These are phyloP conservation scores for Amazonetta brasiliensis DNA, from an alignment of 2,797 vertebrate species.

Conservation along the genomic window DNA sequence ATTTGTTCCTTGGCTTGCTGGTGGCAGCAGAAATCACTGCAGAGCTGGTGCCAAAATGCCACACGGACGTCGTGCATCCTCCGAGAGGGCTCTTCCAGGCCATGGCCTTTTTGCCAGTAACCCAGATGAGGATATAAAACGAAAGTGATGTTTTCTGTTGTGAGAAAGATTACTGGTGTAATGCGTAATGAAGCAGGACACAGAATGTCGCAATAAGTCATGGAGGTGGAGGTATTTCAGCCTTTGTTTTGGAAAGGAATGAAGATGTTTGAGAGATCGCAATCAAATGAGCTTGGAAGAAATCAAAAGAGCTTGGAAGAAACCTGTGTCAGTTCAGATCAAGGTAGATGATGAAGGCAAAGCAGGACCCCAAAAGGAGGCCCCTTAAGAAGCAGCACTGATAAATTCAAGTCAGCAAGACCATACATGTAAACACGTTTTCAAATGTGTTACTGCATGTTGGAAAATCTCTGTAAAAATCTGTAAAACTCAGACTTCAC, in stretches of 20 bases:
- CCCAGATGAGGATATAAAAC: background rate
- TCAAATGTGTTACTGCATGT: background rate
- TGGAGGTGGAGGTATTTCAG: background rate
- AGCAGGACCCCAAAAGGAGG: background rate
- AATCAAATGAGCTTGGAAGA: background rate
- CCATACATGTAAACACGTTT: background rate
- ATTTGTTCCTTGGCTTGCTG: background rate
- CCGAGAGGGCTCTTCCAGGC: background rate
- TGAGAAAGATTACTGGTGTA: background rate
- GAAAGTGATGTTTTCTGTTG: background rate
- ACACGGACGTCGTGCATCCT: background rate
- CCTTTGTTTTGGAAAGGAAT: background rate
- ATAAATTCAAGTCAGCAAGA: background rate
- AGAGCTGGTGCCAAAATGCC: background rate
- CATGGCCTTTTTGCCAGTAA: background rate
- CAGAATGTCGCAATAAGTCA: background rate
- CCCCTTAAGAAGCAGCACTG: background rate
- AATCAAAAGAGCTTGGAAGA: rapidly evolving
- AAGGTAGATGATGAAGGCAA: background rate
- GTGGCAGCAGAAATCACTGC: background rate
- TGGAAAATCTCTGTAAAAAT: background rate
- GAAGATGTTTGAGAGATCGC: background rate
- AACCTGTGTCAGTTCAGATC: background rate
- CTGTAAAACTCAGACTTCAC: background rate
- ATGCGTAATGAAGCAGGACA: background rate